Percentiles rank a stretch among this genome's conserved stretches.
phyloP scores from a whole-genome alignment of 2,113 vertebrate genomes.

The Leptobrachium leishanense region DNA sequence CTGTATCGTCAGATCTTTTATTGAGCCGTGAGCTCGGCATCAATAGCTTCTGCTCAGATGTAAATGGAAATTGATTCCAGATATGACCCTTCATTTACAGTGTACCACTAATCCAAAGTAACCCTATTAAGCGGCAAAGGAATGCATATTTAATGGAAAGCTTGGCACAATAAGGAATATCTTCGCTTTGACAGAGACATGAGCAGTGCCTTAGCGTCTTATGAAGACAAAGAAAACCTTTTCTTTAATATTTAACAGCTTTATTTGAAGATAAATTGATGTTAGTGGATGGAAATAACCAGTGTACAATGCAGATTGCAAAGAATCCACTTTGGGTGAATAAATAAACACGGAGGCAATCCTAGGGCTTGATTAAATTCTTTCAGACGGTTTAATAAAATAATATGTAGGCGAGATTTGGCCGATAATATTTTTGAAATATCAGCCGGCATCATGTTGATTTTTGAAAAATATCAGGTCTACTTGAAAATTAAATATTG shows the following conservation, averaged over 20 bases:
- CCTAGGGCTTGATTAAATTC: too few species aligned
- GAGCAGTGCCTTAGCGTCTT: background rate
- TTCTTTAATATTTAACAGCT: background rate
- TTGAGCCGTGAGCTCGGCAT: slow-evolving; percentile 67
- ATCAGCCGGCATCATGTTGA: too few species aligned
- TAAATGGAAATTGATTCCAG: slow-evolving; percentile 79
- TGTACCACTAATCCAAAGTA: slow-evolving; percentile 61
- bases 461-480: too few species aligned
- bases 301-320: too few species aligned
- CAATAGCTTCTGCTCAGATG: slow-evolving; percentile 71
- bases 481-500: too few species aligned
- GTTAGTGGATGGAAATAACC: too few species aligned
- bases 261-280: background rate
- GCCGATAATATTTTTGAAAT: too few species aligned
- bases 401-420: too few species aligned
- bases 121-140: slow-evolving; percentile 52
- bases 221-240: too few species aligned
- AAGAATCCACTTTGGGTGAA: too few species aligned
- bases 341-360: too few species aligned
- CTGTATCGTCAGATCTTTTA: slow-evolving; percentile 67
- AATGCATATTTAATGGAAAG: slow-evolving; percentile 44
- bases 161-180: slow-evolving; percentile 25
- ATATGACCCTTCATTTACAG: slow-evolving; percentile 64
- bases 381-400: too few species aligned
- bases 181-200: slow-evolving; percentile 13